A percentile compares a stretch with the other conserved stretches of the same genome.
Conservation (phyloP, 2,888 invertebrate species). For the Globia sparganii region DNA sequence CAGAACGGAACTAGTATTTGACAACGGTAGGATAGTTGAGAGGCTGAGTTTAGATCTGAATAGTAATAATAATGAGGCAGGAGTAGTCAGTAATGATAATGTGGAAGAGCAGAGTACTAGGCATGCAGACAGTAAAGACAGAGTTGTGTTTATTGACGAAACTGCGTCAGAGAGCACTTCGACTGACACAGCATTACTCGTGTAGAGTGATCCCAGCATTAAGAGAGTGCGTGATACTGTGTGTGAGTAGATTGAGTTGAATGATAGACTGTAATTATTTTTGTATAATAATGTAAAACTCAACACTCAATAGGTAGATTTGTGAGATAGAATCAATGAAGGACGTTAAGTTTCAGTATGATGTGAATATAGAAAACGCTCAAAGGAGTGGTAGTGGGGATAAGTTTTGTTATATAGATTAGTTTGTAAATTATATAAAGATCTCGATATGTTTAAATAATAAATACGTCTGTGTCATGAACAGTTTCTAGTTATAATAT, state of each 20-base stretch:
- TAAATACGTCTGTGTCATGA: slow-evolving; percentile 14
- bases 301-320: slow-evolving; percentile 37
- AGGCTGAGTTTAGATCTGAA: slow-evolving; percentile 44
- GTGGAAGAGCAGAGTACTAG: slow-evolving; percentile 3
- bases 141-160: slow-evolving; percentile 52
- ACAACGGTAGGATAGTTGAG: slow-evolving; percentile 66
- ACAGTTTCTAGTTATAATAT: slow-evolving; percentile 11
- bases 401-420: slow-evolving; percentile 25
- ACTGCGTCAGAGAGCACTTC: slow-evolving; percentile 11
- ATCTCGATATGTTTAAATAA: slow-evolving; percentile 25
- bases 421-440: slow-evolving; percentile 31
- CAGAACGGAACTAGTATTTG: slow-evolving; percentile 56
- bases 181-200: slow-evolving; percentile 17
- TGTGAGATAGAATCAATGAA: slow-evolving; percentile 10
- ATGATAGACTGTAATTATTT: slow-evolving; percentile 44
- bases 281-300: slow-evolving; percentile 44
- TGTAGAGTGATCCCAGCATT: slow-evolving; percentile 14
- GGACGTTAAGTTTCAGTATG: background rate
- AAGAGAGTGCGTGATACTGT: background rate
- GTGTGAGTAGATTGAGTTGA: slow-evolving; percentile 11
- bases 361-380: slow-evolving; percentile 25
- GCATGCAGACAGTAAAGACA: slow-evolving; percentile 4
- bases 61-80: slow-evolving; percentile 32
- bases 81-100: slow-evolving; percentile 14
- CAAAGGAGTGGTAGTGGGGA: slow-evolving; percentile 29